Percentiles rank a stretch among this genome's conserved stretches.
phyloP scores from a whole-genome alignment of 1,140 invertebrate species.

The Popillia japonica region DNA sequence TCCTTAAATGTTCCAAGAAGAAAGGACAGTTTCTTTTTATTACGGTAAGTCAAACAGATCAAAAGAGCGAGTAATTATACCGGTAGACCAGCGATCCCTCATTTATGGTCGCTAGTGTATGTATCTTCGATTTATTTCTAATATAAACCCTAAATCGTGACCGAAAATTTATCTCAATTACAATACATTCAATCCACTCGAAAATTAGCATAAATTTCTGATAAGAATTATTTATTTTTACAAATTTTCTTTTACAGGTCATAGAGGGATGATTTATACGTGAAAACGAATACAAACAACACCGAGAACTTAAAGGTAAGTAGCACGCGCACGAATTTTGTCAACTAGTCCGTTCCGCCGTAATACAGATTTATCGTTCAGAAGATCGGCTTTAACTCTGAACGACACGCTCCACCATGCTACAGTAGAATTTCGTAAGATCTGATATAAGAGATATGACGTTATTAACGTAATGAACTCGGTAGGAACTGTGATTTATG shows the following conservation, averaged over 20 bases:
- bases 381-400: slow-evolving; percentile 31
- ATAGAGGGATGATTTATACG: not conserved
- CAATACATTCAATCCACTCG: too few relatives aligned
- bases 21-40: too few relatives aligned
- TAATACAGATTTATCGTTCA: slow-evolving; percentile 20
- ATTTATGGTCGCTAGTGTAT: too few relatives aligned
- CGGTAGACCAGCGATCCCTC: too few relatives aligned
- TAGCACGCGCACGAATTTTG: not conserved
- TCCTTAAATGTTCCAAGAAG: too few relatives aligned
- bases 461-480: slow-evolving; percentile 48
- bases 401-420: not conserved
- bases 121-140: too few relatives aligned
- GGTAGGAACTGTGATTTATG: slow-evolving; percentile 45
- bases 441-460: slow-evolving; percentile 45
- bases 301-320: not conserved
- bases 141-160: too few relatives aligned
- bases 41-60: too few relatives aligned
- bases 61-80: too few relatives aligned
- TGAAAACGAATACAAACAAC: not conserved
- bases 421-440: not conserved
- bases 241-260: not conserved
- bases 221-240: too few relatives aligned
- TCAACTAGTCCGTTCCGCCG: not conserved
- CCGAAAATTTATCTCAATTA: too few relatives aligned
- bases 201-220: too few relatives aligned